Base-by-base conservation (phyloP, 2,797 vertebrate genomes). In the Acanthornis magna region DNA sequence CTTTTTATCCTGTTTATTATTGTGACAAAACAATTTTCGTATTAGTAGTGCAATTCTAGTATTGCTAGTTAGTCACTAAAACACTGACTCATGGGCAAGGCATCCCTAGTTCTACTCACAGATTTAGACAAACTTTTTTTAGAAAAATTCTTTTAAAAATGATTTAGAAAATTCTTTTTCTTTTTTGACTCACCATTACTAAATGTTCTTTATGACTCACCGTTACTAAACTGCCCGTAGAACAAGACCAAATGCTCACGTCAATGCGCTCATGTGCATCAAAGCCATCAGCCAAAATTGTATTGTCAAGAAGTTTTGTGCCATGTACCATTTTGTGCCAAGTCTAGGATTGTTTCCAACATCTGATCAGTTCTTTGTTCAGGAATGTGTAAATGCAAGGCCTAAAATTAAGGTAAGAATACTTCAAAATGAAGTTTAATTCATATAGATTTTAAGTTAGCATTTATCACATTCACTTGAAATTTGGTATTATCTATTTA, bases 231-330 rank as follows among this genome's bases (percentile, higher is more conserved):
- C 97, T 97, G 98, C 98, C 98, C 98, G 97, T 72, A 98, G 96
- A 93, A 98, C 97, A 63, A 98, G 95, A 53, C 97, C 98, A 80
- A 98, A 95, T 40, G 98, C 98, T 98, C 98, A 98, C 86, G 91
- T 98, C 98, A 23, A 97, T 98, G 91, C 98, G 97, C 89, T 98
- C 98, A 85, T 97, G 98, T n/a, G 98, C 98, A 81, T 98, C 98
- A 90, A 98, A 99, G 50, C 98, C 77, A n/a, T 98, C 97, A 94
- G 97, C 97, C 32, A 98, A 98, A 86, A 98, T 97, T 1, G 68
- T 98, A 96, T 98, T 98, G 47, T 98, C 98, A 85, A 98, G 97
- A 89, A 98, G 98, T 96, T 98, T 98, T 11, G 98, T 42, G 98
- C 98, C 98, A 98, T 97, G 89, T 98, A 98, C 48, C 97, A 98